Percentiles rank a stretch among this genome's conserved stretches.
Evolutionary conservation across 2,113 vertebrate species (phyloP).

Genomic region (Artemisiospiza belli): DNA sequence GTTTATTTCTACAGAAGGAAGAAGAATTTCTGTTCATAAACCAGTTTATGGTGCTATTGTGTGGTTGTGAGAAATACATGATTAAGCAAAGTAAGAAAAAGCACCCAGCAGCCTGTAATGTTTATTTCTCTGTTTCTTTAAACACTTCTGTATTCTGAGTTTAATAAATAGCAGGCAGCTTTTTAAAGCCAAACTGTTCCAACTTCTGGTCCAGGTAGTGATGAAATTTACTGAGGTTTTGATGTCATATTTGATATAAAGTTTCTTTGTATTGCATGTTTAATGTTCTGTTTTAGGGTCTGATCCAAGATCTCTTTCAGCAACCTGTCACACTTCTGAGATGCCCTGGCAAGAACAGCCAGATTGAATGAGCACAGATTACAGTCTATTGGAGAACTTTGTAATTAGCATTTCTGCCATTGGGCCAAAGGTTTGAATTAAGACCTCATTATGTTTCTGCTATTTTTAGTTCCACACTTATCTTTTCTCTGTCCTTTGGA

Average conservation of each 20-base stretch:
- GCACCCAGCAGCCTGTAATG: background rate
- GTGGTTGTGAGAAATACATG: background rate
- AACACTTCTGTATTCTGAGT: background rate
- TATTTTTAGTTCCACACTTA: background rate
- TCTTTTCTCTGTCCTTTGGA: background rate
- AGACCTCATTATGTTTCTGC: background rate
- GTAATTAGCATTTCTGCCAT: background rate
- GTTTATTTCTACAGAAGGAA: background rate
- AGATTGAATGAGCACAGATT: background rate
- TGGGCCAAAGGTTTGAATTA: background rate
- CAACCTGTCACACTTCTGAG: background rate
- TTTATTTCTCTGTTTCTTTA: background rate
- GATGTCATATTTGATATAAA: background rate
- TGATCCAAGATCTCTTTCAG: conserved; percentile 1
- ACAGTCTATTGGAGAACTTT: background rate
- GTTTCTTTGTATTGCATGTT: background rate
- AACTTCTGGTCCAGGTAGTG: background rate
- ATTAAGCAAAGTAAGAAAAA: background rate
- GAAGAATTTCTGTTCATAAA: background rate
- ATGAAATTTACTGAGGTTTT: background rate
- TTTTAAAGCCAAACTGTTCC: background rate
- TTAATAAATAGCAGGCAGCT: background rate
- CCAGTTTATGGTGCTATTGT: background rate
- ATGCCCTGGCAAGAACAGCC: background rate
- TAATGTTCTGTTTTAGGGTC: background rate